A percentile compares a stretch with the other conserved stretches of the same genome.
These are phyloP conservation scores for Calycopis cecrops DNA, from an alignment of 1,140 invertebrate genomes.

Conservation along the genomic window DNA sequence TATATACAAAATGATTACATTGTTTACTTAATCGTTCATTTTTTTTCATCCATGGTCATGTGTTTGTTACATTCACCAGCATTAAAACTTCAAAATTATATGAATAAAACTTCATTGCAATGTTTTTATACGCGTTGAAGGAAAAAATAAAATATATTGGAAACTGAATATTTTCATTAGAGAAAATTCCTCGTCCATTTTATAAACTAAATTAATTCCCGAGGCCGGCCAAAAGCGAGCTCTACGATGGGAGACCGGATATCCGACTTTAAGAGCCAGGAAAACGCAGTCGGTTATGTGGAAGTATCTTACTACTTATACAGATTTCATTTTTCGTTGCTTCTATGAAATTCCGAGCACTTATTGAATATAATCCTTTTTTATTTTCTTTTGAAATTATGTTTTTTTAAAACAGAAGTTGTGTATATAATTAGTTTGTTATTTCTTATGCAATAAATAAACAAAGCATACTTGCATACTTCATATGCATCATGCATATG, in stretches of 20 bases:
- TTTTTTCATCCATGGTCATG: too few relatives aligned
- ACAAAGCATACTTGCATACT: too few relatives aligned
- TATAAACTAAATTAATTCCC: background rate
- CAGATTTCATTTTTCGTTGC: background rate
- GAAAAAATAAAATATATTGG: background rate
- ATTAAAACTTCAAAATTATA: too few relatives aligned
- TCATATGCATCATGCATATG: too few relatives aligned
- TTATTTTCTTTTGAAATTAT: background rate
- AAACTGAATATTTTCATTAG: conserved; percentile 5
- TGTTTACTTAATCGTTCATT: too few relatives aligned
- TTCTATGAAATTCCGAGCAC: conserved; percentile 3
- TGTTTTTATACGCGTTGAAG: too few relatives aligned
- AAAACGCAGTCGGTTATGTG: conserved; percentile 3
- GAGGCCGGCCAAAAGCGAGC: background rate
- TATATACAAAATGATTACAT: too few relatives aligned
- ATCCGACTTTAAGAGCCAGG: background rate
- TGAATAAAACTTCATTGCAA: too few relatives aligned
- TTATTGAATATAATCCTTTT: background rate
- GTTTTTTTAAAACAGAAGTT: background rate
- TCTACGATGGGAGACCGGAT: background rate
- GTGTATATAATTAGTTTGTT: background rate
- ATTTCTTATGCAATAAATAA: too few relatives aligned
- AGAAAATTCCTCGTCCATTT: conserved; percentile 8
- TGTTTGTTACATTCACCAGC: too few relatives aligned
- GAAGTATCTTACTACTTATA: background rate